Conservation (phyloP, 2,888 invertebrate species). For the Lypha dubia region DNA sequence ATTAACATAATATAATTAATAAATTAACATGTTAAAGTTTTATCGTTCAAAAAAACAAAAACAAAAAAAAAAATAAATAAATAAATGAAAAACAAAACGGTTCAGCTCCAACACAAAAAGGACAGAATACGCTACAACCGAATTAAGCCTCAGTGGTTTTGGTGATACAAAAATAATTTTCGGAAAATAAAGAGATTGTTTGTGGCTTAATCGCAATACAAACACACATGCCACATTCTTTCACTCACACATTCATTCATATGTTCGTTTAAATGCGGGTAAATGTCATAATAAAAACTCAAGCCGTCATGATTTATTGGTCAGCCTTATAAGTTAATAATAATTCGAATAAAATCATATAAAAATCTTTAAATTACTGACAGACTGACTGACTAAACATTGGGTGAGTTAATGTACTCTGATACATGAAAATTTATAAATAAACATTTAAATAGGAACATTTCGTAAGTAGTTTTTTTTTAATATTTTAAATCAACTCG, state of each 20-base stretch:
- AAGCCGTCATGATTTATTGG: conserved; percentile 71
- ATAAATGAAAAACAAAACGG: conserved; percentile 28
- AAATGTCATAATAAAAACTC: conserved; percentile 72
- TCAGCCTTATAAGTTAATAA: conserved; percentile 68
- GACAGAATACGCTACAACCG: neutral
- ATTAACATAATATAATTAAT: conserved; percentile 66
- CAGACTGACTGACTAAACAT: conserved; percentile 26
- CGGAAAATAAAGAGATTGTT: conserved; percentile 53
- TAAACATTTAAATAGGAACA: conserved; percentile 19
- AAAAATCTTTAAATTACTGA: conserved; percentile 26
- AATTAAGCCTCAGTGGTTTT: conserved; percentile 41
- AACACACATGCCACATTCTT: conserved; percentile 32
- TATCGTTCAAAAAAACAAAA: conserved; percentile 37
- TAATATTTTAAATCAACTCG: neutral
- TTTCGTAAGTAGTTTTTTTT: neutral
- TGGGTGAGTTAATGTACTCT: conserved; percentile 9
- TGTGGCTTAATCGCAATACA: conserved; percentile 47
- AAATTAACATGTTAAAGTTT: conserved; percentile 71
- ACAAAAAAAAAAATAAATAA: conserved; percentile 29
- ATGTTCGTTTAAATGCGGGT: conserved; percentile 61
- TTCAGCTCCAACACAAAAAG: conserved; percentile 47
- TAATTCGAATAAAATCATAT: conserved; percentile 35
- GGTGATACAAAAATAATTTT: conserved; percentile 42
- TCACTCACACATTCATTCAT: conserved; percentile 4
- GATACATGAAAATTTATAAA: conserved; percentile 1